A percentile compares a stretch with the other conserved stretches of the same genome.
phyloP scores from a whole-genome alignment of 1,140 invertebrate genomes.

The Anastrepha ludens region DNA sequence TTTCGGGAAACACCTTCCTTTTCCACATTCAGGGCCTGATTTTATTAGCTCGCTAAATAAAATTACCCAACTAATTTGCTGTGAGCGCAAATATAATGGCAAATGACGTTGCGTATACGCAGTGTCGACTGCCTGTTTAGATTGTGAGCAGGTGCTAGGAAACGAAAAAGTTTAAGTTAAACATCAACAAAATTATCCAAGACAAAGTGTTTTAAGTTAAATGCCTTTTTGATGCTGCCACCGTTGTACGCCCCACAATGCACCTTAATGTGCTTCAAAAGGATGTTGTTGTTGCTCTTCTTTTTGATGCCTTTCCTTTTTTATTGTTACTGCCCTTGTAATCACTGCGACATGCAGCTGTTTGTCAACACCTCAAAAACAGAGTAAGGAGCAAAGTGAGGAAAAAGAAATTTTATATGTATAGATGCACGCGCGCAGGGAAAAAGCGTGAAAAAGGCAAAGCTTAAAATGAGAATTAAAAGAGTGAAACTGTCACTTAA shows the following conservation, averaged over 20 bases:
- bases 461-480: conserved; percentile 6
- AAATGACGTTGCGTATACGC: conserved; percentile 28
- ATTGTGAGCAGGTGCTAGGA: background rate
- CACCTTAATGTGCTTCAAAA: background rate
- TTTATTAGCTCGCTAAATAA: too few relatives aligned
- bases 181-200: conserved; percentile 4
- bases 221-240: conserved; percentile 24
- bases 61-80: too few relatives aligned
- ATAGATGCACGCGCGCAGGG: background rate
- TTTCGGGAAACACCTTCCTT: too few relatives aligned
- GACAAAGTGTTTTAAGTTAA: background rate
- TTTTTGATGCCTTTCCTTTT: background rate
- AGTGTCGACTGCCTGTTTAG: background rate
- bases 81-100: background rate
- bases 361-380: conserved; percentile 20
- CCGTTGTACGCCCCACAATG: background rate
- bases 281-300: background rate
- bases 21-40: too few relatives aligned
- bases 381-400: background rate
- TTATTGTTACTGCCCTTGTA: conserved; percentile 20
- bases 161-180: background rate
- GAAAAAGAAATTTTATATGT: background rate
- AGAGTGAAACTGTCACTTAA: conserved; percentile 39
- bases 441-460: background rate
- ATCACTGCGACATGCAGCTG: conserved; percentile 1